Conservation (phyloP, 2,888 invertebrate genomes). For the Melanophora roralis region DNA sequence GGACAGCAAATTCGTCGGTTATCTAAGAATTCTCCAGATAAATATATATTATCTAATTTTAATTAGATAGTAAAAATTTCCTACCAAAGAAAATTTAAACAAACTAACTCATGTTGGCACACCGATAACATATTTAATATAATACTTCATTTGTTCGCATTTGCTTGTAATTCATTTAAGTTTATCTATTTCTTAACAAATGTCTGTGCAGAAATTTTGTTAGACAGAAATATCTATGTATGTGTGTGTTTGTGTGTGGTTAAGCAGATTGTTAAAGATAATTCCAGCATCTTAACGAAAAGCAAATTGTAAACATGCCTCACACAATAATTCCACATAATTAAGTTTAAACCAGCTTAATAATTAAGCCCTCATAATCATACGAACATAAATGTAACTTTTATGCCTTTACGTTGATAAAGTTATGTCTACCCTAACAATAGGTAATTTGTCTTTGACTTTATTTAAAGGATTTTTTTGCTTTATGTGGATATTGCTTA, state of each 20-base stretch:
- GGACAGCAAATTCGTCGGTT: too few species aligned
- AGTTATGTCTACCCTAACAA: background rate
- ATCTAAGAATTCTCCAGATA: too few species aligned
- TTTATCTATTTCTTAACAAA: conserved; percentile 3
- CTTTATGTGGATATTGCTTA: background rate
- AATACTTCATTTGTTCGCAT: background rate
- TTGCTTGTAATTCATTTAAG: conserved; percentile 1
- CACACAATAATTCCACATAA: conserved; percentile 16
- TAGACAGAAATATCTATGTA: background rate
- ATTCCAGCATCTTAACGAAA: background rate
- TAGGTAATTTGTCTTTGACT: background rate
- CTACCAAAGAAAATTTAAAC: too few species aligned
- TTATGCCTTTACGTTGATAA: background rate
- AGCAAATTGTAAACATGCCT: conserved; percentile 15
- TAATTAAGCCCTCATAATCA: conserved; percentile 26
- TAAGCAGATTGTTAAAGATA: background rate
- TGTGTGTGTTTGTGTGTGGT: background rate
- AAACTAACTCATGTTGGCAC: too few species aligned
- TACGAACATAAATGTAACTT: background rate
- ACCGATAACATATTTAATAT: too few species aligned
- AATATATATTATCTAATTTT: too few species aligned
- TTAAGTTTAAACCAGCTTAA: conserved; percentile 21
- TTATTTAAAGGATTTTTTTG: background rate
- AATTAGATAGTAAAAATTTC: too few species aligned
- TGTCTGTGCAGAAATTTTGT: background rate